Evolutionary conservation across 2,797 vertebrate species (phyloP).

Genomic region (Tangara arthus): DNA sequence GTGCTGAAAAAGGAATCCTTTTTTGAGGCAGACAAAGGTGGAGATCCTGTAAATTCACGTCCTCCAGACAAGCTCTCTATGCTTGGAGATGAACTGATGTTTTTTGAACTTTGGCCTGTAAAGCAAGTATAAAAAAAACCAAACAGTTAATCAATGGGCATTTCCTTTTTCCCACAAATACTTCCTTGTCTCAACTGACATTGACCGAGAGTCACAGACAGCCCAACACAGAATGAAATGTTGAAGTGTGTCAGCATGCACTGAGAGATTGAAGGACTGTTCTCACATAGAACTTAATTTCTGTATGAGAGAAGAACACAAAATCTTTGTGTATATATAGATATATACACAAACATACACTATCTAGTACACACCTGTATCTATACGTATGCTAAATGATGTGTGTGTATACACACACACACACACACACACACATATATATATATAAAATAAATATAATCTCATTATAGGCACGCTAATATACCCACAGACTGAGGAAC

Average conservation of each 20-base stretch:
- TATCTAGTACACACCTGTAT: background rate
- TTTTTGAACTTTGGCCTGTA: constrained; percentile 86
- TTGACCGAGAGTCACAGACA: background rate
- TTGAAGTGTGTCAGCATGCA: background rate
- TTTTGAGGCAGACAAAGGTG: constrained; percentile 89
- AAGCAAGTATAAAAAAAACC: constrained; percentile 52
- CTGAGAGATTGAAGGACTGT: background rate
- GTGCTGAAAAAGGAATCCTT: constrained; percentile 94
- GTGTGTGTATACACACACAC: accelerated
- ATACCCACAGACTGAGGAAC: background rate
- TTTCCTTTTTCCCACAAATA: background rate
- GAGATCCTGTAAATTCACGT: constrained; percentile 85
- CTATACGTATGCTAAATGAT: background rate
- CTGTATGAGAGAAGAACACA: background rate
- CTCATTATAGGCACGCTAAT: background rate
- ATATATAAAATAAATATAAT: background rate
- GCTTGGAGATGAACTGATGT: constrained; percentile 90
- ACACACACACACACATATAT: accelerated
- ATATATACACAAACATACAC: background rate
- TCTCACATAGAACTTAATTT: background rate
- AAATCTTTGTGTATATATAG: background rate
- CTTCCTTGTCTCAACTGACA: background rate
- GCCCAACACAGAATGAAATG: constrained; percentile 21
- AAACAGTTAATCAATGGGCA: background rate
- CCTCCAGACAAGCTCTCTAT: constrained; percentile 89